A percentile compares a stretch with the other conserved stretches of the same genome.
These are phyloP conservation scores for Pomatostomus ruficeps DNA, from an alignment of 2,113 vertebrate species.

Conservation along the genomic window DNA sequence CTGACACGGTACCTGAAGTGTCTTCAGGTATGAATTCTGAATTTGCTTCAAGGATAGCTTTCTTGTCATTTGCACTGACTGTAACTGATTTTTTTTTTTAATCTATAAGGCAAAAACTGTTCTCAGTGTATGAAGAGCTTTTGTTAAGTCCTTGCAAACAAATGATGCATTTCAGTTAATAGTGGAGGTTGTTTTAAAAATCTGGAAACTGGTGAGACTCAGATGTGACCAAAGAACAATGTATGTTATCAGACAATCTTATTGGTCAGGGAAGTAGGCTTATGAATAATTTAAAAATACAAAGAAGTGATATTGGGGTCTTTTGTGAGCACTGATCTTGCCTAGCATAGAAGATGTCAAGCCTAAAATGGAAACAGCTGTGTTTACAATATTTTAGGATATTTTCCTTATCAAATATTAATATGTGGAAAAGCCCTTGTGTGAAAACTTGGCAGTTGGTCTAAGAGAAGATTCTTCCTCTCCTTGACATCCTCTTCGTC, in stretches of 20 bases:
- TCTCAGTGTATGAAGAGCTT: not conserved
- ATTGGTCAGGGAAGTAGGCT: not conserved
- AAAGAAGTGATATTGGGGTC: not conserved
- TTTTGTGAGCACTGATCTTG: not conserved
- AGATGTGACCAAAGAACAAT: not conserved
- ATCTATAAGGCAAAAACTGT: not conserved
- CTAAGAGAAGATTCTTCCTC: not conserved
- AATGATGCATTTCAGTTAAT: not conserved
- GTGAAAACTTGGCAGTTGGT: not conserved
- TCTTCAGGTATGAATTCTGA: not conserved
- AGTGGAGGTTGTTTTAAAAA: not conserved
- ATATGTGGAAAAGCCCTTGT: not conserved
- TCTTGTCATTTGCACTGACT: not conserved
- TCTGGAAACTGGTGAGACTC: not conserved
- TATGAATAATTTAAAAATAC: not conserved
- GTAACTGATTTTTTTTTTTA: not conserved
- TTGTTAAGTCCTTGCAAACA: not conserved
- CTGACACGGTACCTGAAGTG: not conserved
- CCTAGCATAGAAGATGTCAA: not conserved
- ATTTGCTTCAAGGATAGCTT: not conserved
- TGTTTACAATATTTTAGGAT: not conserved
- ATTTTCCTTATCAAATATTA: not conserved
- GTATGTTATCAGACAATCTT: not conserved
- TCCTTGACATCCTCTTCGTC: not conserved
- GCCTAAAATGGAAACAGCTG: not conserved